Percentiles rank a stretch among this genome's conserved stretches.
These are phyloP conservation scores for Hydra vulgaris DNA, from an alignment of 30 jellyfish, hydroid and myxozoan species.

Conservation along the genomic window DNA sequence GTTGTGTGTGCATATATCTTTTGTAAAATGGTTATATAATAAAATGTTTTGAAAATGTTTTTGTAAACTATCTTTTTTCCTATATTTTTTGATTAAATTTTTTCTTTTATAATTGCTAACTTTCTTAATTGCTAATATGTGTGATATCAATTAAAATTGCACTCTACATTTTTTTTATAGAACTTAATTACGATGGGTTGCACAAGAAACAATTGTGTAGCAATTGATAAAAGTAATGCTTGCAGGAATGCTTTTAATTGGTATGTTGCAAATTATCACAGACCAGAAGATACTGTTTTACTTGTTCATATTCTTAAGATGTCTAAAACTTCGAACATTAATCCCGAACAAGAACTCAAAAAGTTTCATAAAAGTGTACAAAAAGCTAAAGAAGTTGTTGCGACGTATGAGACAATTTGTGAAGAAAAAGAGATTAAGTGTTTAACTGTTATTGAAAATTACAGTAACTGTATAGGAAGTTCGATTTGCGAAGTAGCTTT, in stretches of 20 bases:
- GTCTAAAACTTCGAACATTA: background rate
- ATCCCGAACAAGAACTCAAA: background rate
- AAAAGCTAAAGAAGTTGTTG: background rate
- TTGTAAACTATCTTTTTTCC: no score
- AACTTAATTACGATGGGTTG: background rate
- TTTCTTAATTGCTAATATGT: no score
- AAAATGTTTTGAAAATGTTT: no score
- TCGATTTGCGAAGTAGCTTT: background rate
- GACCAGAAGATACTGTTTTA: background rate
- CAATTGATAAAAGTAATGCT: background rate
- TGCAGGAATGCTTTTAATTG: background rate
- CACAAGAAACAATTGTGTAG: slow-evolving; percentile 2
- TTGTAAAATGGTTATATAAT: no score
- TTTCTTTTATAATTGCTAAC: no score
- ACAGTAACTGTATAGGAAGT: background rate
- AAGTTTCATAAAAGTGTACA: background rate
- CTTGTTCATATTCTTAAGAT: background rate
- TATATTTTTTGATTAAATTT: no score
- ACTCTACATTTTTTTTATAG: background rate
- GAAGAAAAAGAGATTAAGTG: slow-evolving; percentile 3
- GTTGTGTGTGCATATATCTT: no score
- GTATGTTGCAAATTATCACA: background rate
- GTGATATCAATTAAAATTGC: no score
- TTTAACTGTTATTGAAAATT: background rate
- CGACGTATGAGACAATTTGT: background rate